Evolutionary conservation across 2,888 invertebrate species (phyloP).

Genomic region (Adelognathus sp.): DNA sequence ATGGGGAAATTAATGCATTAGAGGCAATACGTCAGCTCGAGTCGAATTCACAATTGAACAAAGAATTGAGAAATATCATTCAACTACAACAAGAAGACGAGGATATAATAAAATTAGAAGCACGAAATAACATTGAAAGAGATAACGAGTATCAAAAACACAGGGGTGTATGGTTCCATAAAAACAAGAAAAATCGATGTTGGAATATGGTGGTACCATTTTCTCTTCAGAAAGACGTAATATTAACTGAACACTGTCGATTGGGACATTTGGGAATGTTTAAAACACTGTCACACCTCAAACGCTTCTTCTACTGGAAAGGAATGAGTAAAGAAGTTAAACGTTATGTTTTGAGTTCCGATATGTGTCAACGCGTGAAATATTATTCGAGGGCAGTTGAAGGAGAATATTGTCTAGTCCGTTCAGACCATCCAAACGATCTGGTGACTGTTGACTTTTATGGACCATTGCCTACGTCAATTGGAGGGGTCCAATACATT

Average conservation of each 20-base stretch:
- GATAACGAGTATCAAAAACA: not conserved
- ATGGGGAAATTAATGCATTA: not conserved
- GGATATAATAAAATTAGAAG: not conserved
- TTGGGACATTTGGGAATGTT: slow-evolving; percentile 35
- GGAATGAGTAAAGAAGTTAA: no score
- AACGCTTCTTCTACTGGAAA: slow-evolving; percentile 11
- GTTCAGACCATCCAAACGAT: no score
- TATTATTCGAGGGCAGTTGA: not conserved
- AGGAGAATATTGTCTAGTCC: slow-evolving; percentile 2
- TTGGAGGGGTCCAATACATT: slow-evolving; percentile 23
- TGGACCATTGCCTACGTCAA: not conserved
- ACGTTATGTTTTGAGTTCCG: not conserved
- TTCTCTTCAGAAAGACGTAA: not conserved
- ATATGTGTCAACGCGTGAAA: slow-evolving; percentile 25
- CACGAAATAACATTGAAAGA: not conserved
- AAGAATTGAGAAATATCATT: not conserved
- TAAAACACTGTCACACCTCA: slow-evolving; percentile 9
- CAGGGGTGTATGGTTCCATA: slow-evolving; percentile 23
- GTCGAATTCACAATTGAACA: not conserved
- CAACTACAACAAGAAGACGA: not conserved
- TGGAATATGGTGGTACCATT: slow-evolving; percentile 11
- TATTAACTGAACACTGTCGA: slow-evolving; percentile 29
- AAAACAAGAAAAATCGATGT: not conserved
- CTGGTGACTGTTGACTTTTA: slow-evolving; percentile 33
- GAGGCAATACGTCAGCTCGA: slow-evolving; percentile 4